Base-by-base conservation (phyloP, 2,888 invertebrate species). In the Beris chalybata region DNA sequence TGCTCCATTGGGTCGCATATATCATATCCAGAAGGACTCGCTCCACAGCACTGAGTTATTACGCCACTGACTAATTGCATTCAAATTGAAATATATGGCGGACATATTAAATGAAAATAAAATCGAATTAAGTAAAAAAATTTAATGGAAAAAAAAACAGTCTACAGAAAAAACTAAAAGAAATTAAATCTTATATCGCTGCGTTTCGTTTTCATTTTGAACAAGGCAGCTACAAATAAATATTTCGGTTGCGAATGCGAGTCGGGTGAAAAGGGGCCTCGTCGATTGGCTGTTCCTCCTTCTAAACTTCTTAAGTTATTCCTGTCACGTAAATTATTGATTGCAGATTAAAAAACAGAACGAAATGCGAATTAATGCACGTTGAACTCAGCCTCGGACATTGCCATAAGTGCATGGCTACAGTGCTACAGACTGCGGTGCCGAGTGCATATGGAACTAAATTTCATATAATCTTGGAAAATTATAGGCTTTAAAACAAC, bases 251-350 rank as follows among this genome's bases (percentile, higher is more conserved):
- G 38, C 38, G 38, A 38, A 1, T 9, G 38, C 5, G 9, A 38
- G 38, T 38, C 9, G 9, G 7, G 38, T 9, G 38, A 38, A 38
- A 38, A 7, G 38, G 9, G 43, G 50, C 22, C 38, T 32, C 11
- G 22, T 43, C 50, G 52, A 61, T 61, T 61, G 61, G 61, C 22
- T 22, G 52, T 6, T 15, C 50, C 52, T 61, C 22, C 43, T 38
- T 52, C 61, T 38, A 50, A 52, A 31, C 38, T 32, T 63, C 66
- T 64, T 66, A 64, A 66, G 64, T 66, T 68, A 68, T 68, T 68
- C 68, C 58, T 68, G 68, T 68, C 68, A 68, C 68, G 68, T 68
- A 68, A 68, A 68, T 68, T 68, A 68, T 68, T 68, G 68, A 68
- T 68, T 66, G 66, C 54, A 68, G 68, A 68, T 68, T 68, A 68